Percentiles rank a stretch among this genome's conserved stretches.
Evolutionary conservation across 1,140 invertebrate species (phyloP).

Genomic region (Trichonephila clavipes): DNA sequence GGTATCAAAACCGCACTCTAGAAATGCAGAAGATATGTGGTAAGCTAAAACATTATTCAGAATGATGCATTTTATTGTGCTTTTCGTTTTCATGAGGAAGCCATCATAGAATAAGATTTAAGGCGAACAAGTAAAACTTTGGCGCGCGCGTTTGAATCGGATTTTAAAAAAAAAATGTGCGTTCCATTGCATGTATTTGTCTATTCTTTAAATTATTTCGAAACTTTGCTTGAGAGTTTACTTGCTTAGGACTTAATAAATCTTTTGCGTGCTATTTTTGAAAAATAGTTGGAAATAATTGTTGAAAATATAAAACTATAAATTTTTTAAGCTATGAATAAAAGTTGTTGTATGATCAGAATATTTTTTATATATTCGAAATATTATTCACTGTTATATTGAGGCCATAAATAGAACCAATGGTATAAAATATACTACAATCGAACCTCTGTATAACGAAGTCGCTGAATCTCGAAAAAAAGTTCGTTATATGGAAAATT

Average conservation of each 20-base stretch:
- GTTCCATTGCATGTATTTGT: not conserved
- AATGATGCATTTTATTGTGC: conserved; percentile 34
- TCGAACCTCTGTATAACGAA: too few relatives aligned
- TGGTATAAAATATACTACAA: too few relatives aligned
- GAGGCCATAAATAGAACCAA: too few relatives aligned
- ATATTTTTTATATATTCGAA: too few relatives aligned
- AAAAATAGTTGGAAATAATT: too few relatives aligned
- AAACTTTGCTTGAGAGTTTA: not conserved
- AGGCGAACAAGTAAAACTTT: not conserved
- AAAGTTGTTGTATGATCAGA: too few relatives aligned
- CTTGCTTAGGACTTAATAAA: not conserved
- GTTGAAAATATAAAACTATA: too few relatives aligned
- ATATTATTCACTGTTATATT: too few relatives aligned
- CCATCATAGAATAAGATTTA: conserved; percentile 47
- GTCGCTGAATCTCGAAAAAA: too few relatives aligned
- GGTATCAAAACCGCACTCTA: conserved; percentile 41
- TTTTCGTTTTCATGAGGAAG: not conserved
- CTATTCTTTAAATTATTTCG: not conserved
- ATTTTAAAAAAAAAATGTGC: not conserved
- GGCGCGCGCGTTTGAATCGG: not conserved
- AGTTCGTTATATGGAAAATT: too few relatives aligned
- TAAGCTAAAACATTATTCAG: conserved; percentile 58
- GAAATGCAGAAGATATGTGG: not conserved
- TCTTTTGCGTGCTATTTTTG: not conserved
- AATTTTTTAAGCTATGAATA: too few relatives aligned